phyloP scores from a whole-genome alignment of 1,140 invertebrate species.

The Phymastichus coffea region DNA sequence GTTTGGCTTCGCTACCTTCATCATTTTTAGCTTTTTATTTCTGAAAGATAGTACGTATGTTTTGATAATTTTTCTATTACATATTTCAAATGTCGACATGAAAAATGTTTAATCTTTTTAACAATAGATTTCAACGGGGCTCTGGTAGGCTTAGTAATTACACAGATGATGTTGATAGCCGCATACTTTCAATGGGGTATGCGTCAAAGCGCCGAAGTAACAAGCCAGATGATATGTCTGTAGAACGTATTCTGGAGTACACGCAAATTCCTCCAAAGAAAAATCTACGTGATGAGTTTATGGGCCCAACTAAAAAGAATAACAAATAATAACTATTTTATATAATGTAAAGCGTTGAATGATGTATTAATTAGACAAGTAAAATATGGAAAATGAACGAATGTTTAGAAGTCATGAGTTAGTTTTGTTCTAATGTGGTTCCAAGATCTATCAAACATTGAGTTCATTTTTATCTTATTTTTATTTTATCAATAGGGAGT shows the following conservation, averaged over 20 bases:
- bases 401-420: too few relatives aligned
- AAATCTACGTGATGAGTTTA: background rate
- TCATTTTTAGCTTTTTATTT: constrained; percentile 60
- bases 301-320: too few relatives aligned
- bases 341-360: too few relatives aligned
- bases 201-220: constrained; percentile 3
- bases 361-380: too few relatives aligned
- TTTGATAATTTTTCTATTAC: background rate
- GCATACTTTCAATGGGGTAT: constrained; percentile 4
- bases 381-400: too few relatives aligned
- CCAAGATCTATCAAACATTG: too few relatives aligned
- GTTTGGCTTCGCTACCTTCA: constrained; percentile 62
- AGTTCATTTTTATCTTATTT: too few relatives aligned
- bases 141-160: constrained; percentile 8
- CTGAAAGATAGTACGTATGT: constrained; percentile 22
- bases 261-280: background rate
- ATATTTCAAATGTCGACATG: background rate
- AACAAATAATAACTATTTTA: too few relatives aligned
- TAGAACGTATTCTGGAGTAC: constrained; percentile 11
- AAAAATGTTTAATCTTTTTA: background rate
- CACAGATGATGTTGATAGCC: constrained; percentile 6
- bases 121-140: constrained; percentile 7
- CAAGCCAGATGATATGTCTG: constrained; percentile 9
- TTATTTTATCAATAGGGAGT: too few relatives aligned
- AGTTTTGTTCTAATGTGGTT: too few relatives aligned